Evolutionary conservation across 2,113 vertebrate genomes (phyloP), one percentile per base, ranked within the genome.

Genomic region (Bufo bufo): DNA sequence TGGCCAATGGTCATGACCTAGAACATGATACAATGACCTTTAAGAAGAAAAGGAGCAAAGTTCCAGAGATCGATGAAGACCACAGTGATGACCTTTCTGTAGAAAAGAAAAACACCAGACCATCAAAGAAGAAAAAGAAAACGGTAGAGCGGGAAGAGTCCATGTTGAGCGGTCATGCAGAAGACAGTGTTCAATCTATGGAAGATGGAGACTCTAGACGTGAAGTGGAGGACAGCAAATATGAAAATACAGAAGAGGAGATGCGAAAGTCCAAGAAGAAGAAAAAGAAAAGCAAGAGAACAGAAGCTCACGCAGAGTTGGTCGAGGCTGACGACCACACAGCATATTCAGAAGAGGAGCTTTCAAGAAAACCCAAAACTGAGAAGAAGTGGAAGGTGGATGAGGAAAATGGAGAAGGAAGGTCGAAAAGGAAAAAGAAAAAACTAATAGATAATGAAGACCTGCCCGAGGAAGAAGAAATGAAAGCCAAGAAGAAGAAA

Each of bases 1-100:
- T 14, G 8, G 10, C n/a, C 19, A 77, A 93, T 90, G 87, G 92
- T 66, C 75, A 94, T 33, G 77, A 82, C 6, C 87, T 87, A 20
- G 61, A 69, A 1, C 58, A 87, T 1, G 8, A 61, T 11, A 52
- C 54, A 1, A 20, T 0, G 8, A 84, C 17, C 47, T 6, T 58
- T 5, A 92, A 88, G 58, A 89, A 85, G 78, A 91, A 91, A 33
- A 33, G 33, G 77, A 90, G 81, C 3, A 54, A 82, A 75, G 23
- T 84, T 10, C 56, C 11, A 87, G 17, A 63, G 45, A 9, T 23
- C 1, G 20, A 78, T 16, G 72, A 65, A n/a, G 50, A 79, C 49
- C 17, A 19, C 54, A 47, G 17, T 16, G 17, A 74, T 13, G 8
- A 16, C 16, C 9, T 4, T 49, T 19, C 80, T 20, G 17, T n/a